Conservation (phyloP, 2,797 vertebrate genomes). For the Sebastes melanostomus region DNA sequence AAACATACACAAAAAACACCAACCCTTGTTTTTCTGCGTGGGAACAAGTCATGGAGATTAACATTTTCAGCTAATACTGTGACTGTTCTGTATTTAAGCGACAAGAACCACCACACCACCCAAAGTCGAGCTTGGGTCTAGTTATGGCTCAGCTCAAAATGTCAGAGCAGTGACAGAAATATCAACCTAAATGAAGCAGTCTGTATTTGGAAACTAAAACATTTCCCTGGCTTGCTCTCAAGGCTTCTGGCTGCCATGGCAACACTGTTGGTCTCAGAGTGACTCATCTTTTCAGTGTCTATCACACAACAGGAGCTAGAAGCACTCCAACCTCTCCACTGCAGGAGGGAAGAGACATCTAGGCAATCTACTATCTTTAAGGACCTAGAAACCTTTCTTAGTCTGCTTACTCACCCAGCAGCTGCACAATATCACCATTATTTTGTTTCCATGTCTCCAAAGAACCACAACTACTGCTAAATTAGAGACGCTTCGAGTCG, state of each 20-base stretch:
- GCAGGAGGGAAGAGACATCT: slow-evolving; percentile 61
- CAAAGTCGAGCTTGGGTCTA: neutral
- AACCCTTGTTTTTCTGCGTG: neutral
- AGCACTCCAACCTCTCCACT: slow-evolving; percentile 61
- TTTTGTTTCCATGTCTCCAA: neutral
- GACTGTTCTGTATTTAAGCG: slow-evolving; percentile 1
- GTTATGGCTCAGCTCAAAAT: slow-evolving; percentile 40
- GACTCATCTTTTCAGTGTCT: slow-evolving; percentile 79
- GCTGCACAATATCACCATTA: neutral
- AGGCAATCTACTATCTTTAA: slow-evolving; percentile 41
- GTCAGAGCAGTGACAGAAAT: slow-evolving; percentile 54
- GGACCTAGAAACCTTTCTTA: slow-evolving; percentile 27
- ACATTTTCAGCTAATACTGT: neutral
- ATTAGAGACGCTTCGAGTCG: neutral
- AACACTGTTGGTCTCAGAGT: slow-evolving; percentile 75
- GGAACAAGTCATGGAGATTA: neutral
- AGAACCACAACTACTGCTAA: neutral
- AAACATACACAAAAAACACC: neutral
- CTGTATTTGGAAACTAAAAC: slow-evolving; percentile 73
- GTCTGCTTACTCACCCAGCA: neutral
- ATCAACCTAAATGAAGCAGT: slow-evolving; percentile 58
- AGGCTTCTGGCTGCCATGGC: slow-evolving; percentile 78
- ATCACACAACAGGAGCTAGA: slow-evolving; percentile 70
- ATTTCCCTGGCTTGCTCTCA: slow-evolving; percentile 67
- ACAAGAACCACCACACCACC: neutral